A percentile compares a stretch with the other conserved stretches of the same genome.
Evolutionary conservation across 2,113 vertebrate genomes (phyloP).

Genomic region (Australoheros scitulus): DNA sequence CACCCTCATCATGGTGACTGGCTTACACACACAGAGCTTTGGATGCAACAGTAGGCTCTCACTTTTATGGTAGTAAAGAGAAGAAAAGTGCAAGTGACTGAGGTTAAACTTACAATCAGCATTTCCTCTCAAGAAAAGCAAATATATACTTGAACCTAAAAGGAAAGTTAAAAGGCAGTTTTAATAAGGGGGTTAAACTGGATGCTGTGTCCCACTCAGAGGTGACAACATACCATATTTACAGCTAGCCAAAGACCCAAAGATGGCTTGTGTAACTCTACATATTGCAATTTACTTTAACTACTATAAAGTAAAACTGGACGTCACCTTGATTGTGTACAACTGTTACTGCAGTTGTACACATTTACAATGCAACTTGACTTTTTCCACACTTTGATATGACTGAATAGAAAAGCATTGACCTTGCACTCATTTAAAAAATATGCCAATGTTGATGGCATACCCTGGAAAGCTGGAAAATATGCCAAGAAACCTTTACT

Average conservation of each 20-base stretch:
- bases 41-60: background rate
- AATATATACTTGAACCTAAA: background rate
- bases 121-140: background rate
- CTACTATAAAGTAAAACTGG: too few species aligned
- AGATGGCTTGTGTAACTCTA: background rate
- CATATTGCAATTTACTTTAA: too few species aligned
- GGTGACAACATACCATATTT: background rate
- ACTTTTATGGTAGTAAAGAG: background rate
- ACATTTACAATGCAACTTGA: too few species aligned
- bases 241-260: background rate
- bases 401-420: too few species aligned
- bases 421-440: too few species aligned
- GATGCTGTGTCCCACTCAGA: background rate
- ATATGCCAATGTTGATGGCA: background rate
- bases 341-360: too few species aligned
- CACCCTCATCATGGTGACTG: conserved; percentile 29
- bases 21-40: background rate
- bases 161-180: background rate
- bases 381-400: too few species aligned
- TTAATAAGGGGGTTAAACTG: background rate
- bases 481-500: background rate
- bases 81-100: background rate
- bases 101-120: background rate
- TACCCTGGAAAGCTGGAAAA: background rate
- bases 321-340: too few species aligned